A percentile compares a stretch with the other conserved stretches of the same genome.
Evolutionary conservation across 1,140 invertebrate species (phyloP).

Genomic region (Meteorus sp.): DNA sequence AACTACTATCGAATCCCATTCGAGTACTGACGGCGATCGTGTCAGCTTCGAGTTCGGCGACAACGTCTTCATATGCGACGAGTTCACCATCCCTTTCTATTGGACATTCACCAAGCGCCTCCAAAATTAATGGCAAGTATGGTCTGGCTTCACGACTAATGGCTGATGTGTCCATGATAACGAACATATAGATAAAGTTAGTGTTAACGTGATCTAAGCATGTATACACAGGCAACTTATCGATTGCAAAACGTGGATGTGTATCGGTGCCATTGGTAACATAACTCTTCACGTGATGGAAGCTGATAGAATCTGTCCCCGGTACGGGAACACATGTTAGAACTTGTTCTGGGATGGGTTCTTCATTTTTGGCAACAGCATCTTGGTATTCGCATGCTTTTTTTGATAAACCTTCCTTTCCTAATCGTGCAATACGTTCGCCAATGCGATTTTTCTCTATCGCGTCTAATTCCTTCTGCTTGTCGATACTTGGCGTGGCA

Average conservation of each 20-base stretch:
- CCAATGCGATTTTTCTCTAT: constrained; percentile 71
- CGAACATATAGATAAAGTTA: constrained; percentile 76
- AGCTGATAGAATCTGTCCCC: constrained; percentile 67
- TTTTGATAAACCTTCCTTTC: constrained; percentile 68
- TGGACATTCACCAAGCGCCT: constrained; percentile 71
- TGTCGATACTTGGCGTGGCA: constrained; percentile 63
- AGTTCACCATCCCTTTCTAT: constrained; percentile 62
- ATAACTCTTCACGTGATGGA: constrained; percentile 69
- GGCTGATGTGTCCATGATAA: constrained; percentile 73
- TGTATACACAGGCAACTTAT: constrained; percentile 72
- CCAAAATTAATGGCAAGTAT: constrained; percentile 74
- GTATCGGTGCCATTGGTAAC: constrained; percentile 56
- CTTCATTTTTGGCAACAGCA: constrained; percentile 78
- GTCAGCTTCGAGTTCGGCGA: constrained; percentile 75
- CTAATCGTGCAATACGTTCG: constrained; percentile 66
- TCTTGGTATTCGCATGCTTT: constrained; percentile 66
- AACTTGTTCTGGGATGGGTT: constrained; percentile 67
- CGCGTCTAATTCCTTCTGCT: constrained; percentile 64
- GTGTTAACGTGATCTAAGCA: constrained; percentile 79
- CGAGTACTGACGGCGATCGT: constrained; percentile 64
- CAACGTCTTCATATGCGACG: constrained; percentile 72
- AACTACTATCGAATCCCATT: constrained; percentile 64
- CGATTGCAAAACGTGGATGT: constrained; percentile 66
- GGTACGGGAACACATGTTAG: constrained; percentile 73
- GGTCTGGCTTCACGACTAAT: constrained; percentile 64